Evolutionary conservation across 2,888 invertebrate genomes (phyloP), one percentile per base, ranked within the genome.

Genomic region (Pherbina coryleti): DNA sequence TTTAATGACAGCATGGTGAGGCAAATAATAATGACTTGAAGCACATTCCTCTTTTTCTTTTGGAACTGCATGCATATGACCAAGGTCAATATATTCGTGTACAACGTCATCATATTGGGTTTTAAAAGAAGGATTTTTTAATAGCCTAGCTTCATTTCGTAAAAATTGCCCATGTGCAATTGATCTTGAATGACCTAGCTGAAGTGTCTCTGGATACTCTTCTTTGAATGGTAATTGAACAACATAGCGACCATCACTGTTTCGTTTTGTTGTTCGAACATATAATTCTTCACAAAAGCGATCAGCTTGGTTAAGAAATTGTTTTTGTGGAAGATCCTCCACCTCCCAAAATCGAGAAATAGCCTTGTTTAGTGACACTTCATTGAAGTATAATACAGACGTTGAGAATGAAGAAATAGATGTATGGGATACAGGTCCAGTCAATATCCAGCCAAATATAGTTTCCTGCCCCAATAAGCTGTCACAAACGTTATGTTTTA

Each of bases 311-410:
- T 71, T 5, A 66, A 0, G 8, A 53, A 44, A 8, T 31, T 34
- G 8, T 71, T 75, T n/a, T 60, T 57, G 75, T 31, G 78, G 72
- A 44, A 72, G 34, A 60, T 66, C 78, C 37, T 37, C 37, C 7
- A 37, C 37, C 69, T 76, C 69, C 73, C 76, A 79, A 79, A 79
- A 79, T 22, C 69, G 73, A 19, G 72, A 55, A 72, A 77, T 77
- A 28, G 53, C 17, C 14, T 55, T 22, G 25, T 77, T 72, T 5
- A 77, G 17, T 8, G 77, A 66, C 2, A 77, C 66, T 66, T 77
- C 72, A 69, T 66, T 55, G 22, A 69, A 75, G 25, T 37, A 72
- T 7, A 34, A 55, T 1, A 72, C 51, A 34, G 11, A 1, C 17
- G 53, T 66, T 11, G 55, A 19, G 14, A 25, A 72, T 3, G 72